Evolutionary conservation across 2,113 vertebrate genomes (phyloP), one percentile per base, ranked within the genome.

Genomic region (Diadophis punctatus): DNA sequence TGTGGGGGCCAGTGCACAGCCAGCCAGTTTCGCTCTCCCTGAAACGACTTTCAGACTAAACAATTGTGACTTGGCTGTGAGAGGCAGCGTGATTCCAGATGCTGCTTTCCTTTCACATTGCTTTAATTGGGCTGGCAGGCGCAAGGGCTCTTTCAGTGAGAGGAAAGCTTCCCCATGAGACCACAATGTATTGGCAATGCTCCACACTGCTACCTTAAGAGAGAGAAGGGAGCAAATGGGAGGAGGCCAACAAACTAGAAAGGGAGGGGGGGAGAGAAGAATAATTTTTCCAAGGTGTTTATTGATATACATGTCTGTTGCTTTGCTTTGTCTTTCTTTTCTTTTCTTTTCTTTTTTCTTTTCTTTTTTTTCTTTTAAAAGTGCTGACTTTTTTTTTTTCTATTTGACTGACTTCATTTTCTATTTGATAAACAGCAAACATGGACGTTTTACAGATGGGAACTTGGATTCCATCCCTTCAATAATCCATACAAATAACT

Each of bases 31-130:
- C 91, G 96, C 97, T 96, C 97, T 96, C 93, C 97, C 97, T 92
- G 97, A 96, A 95, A 95, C 96, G 96, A 96, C 97, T 98, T 98
- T 98, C 98, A 99, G 99, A 99, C 99, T 99, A 99, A 99, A 99
- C 99, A 99, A 98, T 98, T 98, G 98, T 97, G 98, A 98, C 98
- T 99, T 98, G 98, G 98, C 98, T 98, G 98, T 98, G 98, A 99
- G 98, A 98, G 97, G 98, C 97, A 97, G 98, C 98, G 97, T 97
- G 98, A 97, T 98, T 99, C 98, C 99, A 99, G 99, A 99, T 99
- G 98, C 98, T 97, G 98, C 96, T 97, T 97, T 97, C 97, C 97
- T 96, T 95, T 97, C 97, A 97, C 97, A 93, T 97, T 97, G 97
- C 97, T 98, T 97, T 98, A 98, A 98, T 98, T 98, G 98, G 97